A percentile compares a stretch with the other conserved stretches of the same genome.
phyloP scores from a whole-genome alignment of 2,797 vertebrate species.

The Allobates femoralis region DNA sequence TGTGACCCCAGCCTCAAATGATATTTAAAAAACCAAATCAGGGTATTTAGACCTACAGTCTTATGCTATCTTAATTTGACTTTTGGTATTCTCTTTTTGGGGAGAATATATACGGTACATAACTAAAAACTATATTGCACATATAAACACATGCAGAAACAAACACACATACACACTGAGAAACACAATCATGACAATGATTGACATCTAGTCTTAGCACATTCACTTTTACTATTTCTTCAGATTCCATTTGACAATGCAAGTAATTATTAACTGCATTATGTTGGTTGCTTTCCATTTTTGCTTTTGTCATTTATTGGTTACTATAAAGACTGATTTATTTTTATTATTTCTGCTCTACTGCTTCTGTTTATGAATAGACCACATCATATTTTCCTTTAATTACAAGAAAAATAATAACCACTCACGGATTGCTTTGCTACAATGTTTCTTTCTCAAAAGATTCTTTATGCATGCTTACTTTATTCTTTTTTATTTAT shows the following conservation, averaged over 20 bases:
- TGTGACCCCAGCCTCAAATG: no score
- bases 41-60: no score
- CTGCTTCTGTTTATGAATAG: background rate
- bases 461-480: background rate
- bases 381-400: background rate
- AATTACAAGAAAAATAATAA: constrained; percentile 6
- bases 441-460: background rate
- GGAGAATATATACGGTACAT: background rate
- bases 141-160: background rate
- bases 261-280: background rate
- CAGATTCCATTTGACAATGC: background rate
- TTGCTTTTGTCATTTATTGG: constrained; percentile 26
- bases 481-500: background rate
- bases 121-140: background rate
- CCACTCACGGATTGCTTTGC: background rate
- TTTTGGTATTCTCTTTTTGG: background rate
- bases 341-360: constrained; percentile 21
- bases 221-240: background rate
- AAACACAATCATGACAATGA: background rate
- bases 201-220: background rate
- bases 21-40: no score
- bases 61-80: no score
- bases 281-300: background rate
- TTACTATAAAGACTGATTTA: constrained; percentile 24
- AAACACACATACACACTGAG: background rate